Evolutionary conservation across 30 jellyfish, hydroid and myxozoan species (phyloP), one percentile per base, ranked within the genome.

Genomic region (Catostylus mosaicus): DNA sequence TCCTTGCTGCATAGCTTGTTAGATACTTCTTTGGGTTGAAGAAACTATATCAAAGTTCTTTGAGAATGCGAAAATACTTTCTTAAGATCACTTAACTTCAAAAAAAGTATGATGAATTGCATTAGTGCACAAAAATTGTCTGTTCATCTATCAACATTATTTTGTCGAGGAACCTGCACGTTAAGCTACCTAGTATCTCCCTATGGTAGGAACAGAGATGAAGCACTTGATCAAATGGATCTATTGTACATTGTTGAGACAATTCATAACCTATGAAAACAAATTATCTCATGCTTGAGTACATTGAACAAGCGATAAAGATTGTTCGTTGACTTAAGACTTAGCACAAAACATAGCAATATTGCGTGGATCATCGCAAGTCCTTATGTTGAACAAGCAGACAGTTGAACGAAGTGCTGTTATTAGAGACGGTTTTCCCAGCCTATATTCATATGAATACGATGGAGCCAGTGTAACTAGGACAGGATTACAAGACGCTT

Each of bases 381-480:
- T 67, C 78, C 84, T 79, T 48, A 56, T 38, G 84, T 37, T 43
- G 73, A 57, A 37, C 50, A 38, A 11, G 84, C 91, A 81, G 91
- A 81, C 80, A 19, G 65, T 32, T 60, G 78, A 81, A 81, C 91
- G 91, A 81, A 81, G 91, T 81, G 91, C 80, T 67, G 76, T 73
- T 48, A 31, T 63, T 75, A 81, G 91, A 81, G 77, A 81, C 81
- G 84, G 84, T 52, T 81, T 81, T 81, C 91, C 91, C 91, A 67
- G 91, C 84, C 91, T 37, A 68, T 81, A 81, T 67, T 67, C 91
- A 67, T 31, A 43, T 81, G 66, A 68, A 75, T 67, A 47, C 50
- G 23, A 69, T 73, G 91, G 91, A 66, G 91, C 91, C 91, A 81
- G 30, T 34, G 30, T 81, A 81, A 70, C 91, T 81, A 81, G 67